Conservation (phyloP, 2,113 vertebrate species). For the Spheniscus mendiculus region DNA sequence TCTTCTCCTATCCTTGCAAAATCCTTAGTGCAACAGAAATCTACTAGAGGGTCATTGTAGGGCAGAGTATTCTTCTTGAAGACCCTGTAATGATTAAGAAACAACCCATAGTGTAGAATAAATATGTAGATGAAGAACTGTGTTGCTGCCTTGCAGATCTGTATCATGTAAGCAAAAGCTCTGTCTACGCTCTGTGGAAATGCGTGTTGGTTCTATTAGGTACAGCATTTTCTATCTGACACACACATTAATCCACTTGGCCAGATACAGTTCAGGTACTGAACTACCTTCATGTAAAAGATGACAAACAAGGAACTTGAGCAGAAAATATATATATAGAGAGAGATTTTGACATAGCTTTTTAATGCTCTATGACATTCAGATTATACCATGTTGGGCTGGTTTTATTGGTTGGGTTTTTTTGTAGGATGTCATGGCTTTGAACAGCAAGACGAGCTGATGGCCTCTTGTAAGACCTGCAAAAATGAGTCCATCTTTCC, state of each 20-base stretch:
- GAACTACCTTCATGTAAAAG: not conserved
- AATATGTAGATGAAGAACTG: not conserved
- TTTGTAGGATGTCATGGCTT: not conserved
- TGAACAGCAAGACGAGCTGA: not conserved
- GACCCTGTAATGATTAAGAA: not conserved
- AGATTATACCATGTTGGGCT: not conserved
- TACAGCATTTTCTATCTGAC: not conserved
- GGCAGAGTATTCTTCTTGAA: not conserved
- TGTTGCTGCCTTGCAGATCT: not conserved
- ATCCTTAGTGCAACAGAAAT: not conserved
- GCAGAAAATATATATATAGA: not conserved
- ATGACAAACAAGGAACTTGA: not conserved
- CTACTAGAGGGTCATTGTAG: not conserved
- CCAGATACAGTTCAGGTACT: not conserved
- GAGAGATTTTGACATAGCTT: not conserved
- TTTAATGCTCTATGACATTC: not conserved
- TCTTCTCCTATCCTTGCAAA: not conserved
- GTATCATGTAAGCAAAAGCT: not conserved
- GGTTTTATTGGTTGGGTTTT: not conserved
- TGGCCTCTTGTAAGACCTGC: not conserved
- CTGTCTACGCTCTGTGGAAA: not conserved
- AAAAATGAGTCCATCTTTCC: not conserved
- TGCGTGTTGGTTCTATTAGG: not conserved
- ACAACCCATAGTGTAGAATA: not conserved
- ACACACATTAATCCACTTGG: not conserved